phyloP scores from a whole-genome alignment of 1,140 invertebrate genomes.

The Sarcophaga bullata region DNA sequence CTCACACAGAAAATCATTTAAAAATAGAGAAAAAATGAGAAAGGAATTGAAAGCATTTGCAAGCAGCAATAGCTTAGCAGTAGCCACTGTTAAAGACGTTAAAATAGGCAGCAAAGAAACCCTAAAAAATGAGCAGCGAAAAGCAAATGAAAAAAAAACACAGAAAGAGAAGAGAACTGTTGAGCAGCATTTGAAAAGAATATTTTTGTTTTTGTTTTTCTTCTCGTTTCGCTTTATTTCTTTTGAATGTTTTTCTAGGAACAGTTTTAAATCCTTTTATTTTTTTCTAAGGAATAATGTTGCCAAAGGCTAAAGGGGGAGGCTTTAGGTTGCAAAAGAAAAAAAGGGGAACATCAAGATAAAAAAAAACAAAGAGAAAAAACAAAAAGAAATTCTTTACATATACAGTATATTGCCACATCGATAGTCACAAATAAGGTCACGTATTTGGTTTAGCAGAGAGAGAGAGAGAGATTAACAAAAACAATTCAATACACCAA shows the following conservation, averaged over 20 bases:
- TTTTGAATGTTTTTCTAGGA: background rate
- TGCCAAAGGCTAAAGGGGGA: background rate
- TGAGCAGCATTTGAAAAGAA: slow-evolving; percentile 31
- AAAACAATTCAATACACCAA: slow-evolving; percentile 2
- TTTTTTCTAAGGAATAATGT: background rate
- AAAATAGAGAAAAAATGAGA: background rate
- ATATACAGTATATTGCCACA: background rate
- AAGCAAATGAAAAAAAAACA: background rate
- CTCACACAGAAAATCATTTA: background rate
- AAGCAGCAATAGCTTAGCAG: background rate
- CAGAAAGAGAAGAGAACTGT: background rate
- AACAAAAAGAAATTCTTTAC: background rate
- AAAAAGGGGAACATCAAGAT: background rate
- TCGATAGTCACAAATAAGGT: slow-evolving; percentile 26
- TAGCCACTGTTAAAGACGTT: background rate
- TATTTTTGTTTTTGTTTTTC: slow-evolving; percentile 16
- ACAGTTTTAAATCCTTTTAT: slow-evolving; percentile 30
- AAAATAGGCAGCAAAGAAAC: slow-evolving; percentile 20
- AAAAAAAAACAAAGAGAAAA: background rate
- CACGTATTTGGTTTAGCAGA: slow-evolving; percentile 30
- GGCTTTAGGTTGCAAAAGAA: background rate
- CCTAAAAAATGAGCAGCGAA: background rate
- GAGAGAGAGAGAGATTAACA: too few relatives aligned
- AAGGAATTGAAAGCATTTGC: background rate
- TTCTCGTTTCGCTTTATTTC: background rate